phyloP scores from a whole-genome alignment of 2,888 invertebrate genomes.

The Tetragnatha montana region DNA sequence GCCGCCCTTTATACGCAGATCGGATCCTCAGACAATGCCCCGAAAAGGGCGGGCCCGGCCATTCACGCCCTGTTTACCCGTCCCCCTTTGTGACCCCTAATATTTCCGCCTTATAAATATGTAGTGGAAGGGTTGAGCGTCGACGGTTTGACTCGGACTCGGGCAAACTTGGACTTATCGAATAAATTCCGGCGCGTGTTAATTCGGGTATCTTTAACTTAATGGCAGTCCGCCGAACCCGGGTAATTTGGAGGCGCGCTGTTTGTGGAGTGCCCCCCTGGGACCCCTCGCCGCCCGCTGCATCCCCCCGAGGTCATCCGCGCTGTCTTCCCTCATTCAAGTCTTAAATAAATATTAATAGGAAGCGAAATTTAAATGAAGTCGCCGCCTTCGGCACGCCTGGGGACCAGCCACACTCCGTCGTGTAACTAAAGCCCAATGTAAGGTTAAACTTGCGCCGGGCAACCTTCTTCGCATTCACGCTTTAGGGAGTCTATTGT shows the following conservation, averaged over 20 bases:
- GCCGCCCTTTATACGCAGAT: slow-evolving; percentile 7
- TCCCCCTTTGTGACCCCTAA: slow-evolving; percentile 29
- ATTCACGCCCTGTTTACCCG: slow-evolving; percentile 31
- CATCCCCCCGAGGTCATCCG: slow-evolving; percentile 57
- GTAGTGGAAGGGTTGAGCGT: slow-evolving; percentile 23
- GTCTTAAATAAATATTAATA: slow-evolving; percentile 72
- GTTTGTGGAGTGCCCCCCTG: slow-evolving; percentile 46
- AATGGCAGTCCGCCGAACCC: slow-evolving; percentile 55
- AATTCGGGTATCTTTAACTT: slow-evolving; percentile 70
- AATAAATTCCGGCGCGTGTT: slow-evolving; percentile 43
- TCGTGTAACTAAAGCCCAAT: slow-evolving; percentile 71
- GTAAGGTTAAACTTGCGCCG: slow-evolving; percentile 68
- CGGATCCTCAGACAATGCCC: slow-evolving; percentile 13
- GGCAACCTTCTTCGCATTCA: slow-evolving; percentile 60
- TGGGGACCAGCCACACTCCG: slow-evolving; percentile 27
- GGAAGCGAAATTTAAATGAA: slow-evolving; percentile 71
- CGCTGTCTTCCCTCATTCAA: slow-evolving; percentile 70
- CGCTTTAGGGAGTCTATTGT: slow-evolving; percentile 56
- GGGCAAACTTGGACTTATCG: background rate
- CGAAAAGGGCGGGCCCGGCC: slow-evolving; percentile 5
- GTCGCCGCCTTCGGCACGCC: slow-evolving; percentile 36
- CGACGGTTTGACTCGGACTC: slow-evolving; percentile 9
- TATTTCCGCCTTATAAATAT: slow-evolving; percentile 64
- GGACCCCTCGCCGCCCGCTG: slow-evolving; percentile 40
- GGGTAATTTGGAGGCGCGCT: slow-evolving; percentile 48